A percentile compares a stretch with the other conserved stretches of the same genome.
Evolutionary conservation across 2,888 invertebrate genomes (phyloP).

Genomic region (Drosophila putrida): DNA sequence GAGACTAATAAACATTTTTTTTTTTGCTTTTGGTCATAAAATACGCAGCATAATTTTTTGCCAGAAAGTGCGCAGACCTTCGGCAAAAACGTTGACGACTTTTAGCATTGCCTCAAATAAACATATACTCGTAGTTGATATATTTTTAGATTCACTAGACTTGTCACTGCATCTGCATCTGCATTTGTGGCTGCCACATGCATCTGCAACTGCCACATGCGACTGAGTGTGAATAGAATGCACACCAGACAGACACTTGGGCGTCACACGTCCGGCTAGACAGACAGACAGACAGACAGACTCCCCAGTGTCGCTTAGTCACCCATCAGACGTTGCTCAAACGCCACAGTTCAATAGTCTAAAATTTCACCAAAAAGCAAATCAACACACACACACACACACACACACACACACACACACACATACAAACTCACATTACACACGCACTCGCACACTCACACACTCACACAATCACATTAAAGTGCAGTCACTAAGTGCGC

Average conservation of each 20-base stretch:
- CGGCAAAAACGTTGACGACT: conserved; percentile 45
- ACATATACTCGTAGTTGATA: conserved; percentile 51
- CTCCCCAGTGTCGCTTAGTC: conserved; percentile 52
- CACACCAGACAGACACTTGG: conserved; percentile 36
- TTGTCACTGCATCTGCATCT: conserved; percentile 30
- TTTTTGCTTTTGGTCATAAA: conserved; percentile 61
- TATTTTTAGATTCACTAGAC: conserved; percentile 63
- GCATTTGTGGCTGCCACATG: conserved; percentile 19
- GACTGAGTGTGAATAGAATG: conserved; percentile 31
- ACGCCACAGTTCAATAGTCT: conserved; percentile 75
- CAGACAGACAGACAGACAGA: conserved; percentile 26
- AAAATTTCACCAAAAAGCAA: conserved; percentile 63
- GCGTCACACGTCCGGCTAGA: conserved; percentile 8
- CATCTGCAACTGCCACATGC: conserved; percentile 25
- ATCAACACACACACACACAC: conserved; percentile 35
- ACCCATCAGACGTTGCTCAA: conserved; percentile 45
- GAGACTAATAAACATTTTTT: conserved; percentile 38
- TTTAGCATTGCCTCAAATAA: conserved; percentile 68
- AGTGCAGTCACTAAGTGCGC: conserved; percentile 56
- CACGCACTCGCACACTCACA: background rate
- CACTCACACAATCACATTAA: conserved; percentile 7
- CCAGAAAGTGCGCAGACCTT: conserved; percentile 67
- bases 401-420: conserved; percentile 12
- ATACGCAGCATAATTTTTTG: conserved; percentile 63
- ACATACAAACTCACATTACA: too few species aligned